Conservation (phyloP, 2,797 vertebrate species). For the Argyrosomus regius region DNA sequence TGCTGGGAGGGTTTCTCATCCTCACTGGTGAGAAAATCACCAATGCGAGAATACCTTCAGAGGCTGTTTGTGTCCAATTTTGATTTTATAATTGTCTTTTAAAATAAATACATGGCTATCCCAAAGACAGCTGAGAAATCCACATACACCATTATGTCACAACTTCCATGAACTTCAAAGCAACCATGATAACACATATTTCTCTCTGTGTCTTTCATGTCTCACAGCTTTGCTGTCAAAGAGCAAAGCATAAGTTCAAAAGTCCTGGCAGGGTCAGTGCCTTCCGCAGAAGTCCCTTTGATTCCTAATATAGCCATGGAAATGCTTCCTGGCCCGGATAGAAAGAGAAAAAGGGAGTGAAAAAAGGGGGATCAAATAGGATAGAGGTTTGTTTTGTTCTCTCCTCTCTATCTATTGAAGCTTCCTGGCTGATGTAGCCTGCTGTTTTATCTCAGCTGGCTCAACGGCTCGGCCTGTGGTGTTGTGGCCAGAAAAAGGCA, state of each 20-base stretch:
- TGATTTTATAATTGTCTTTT: background rate
- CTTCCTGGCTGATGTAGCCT: conserved; percentile 58
- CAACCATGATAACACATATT: conserved; percentile 14
- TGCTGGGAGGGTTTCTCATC: conserved; percentile 34
- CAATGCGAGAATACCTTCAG: conserved; percentile 8
- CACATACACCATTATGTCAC: background rate
- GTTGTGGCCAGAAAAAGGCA: conserved; percentile 30
- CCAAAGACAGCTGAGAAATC: background rate
- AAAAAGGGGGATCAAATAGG: conserved; percentile 71
- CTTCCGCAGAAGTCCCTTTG: conserved; percentile 67
- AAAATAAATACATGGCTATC: background rate
- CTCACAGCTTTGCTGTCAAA: conserved; percentile 50
- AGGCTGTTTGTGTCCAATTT: conserved; percentile 1
- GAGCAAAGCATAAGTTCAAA: conserved; percentile 67
- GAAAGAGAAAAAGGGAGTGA: conserved; percentile 60
- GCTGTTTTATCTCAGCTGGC: conserved; percentile 73
- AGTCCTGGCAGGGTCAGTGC: conserved; percentile 57
- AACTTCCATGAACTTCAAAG: conserved; percentile 46
- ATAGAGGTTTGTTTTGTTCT: conserved; percentile 75
- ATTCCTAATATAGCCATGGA: conserved; percentile 76
- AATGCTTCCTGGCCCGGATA: conserved; percentile 61
- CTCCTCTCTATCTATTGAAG: conserved; percentile 57
- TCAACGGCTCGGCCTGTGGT: conserved; percentile 29
- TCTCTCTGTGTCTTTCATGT: conserved; percentile 36
- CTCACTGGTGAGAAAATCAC: conserved; percentile 9